phyloP scores from a whole-genome alignment of 1,140 invertebrate species.

The Dinoponera quadriceps region DNA sequence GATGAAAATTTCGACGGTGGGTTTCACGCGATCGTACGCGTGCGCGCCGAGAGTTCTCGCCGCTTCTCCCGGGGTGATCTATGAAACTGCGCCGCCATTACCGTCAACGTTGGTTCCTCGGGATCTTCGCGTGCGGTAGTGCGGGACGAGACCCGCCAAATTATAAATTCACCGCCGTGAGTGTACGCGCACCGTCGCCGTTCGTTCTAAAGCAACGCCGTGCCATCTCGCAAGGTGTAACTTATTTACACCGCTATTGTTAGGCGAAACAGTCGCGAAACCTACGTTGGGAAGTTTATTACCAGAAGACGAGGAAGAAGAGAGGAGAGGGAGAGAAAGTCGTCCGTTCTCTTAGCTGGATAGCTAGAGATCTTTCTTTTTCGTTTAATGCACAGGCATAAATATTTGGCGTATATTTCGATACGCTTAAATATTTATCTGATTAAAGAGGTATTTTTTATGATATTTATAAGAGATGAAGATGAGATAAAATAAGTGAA shows the following conservation, averaged over 20 bases:
- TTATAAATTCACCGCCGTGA: conserved; percentile 58
- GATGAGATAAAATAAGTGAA: too few species aligned
- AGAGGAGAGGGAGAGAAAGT: too few species aligned
- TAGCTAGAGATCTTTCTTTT: too few species aligned
- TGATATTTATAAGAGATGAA: too few species aligned
- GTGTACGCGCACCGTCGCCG: conserved; percentile 32
- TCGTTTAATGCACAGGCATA: too few species aligned
- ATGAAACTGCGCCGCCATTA: conserved; percentile 34
- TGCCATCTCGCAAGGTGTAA: conserved; percentile 38
- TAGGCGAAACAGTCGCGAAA: conserved; percentile 47
- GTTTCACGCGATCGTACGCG: conserved; percentile 4
- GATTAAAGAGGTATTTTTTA: too few species aligned
- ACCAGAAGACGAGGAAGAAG: conserved; percentile 4
- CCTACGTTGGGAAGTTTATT: conserved; percentile 36
- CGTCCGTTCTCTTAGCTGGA: too few species aligned
- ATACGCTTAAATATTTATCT: too few species aligned
- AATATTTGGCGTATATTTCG: too few species aligned
- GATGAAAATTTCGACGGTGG: conserved; percentile 26
- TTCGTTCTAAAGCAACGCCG: conserved; percentile 54
- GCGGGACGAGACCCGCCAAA: conserved; percentile 27
- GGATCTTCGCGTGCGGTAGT: conserved; percentile 27
- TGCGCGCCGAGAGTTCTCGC: conserved; percentile 18
- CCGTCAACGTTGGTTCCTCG: not conserved
- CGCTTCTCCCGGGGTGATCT: conserved; percentile 26
- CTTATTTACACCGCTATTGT: conserved; percentile 54